Base-by-base conservation (phyloP, 1,140 invertebrate species). In the Chrysomallon squamiferum region DNA sequence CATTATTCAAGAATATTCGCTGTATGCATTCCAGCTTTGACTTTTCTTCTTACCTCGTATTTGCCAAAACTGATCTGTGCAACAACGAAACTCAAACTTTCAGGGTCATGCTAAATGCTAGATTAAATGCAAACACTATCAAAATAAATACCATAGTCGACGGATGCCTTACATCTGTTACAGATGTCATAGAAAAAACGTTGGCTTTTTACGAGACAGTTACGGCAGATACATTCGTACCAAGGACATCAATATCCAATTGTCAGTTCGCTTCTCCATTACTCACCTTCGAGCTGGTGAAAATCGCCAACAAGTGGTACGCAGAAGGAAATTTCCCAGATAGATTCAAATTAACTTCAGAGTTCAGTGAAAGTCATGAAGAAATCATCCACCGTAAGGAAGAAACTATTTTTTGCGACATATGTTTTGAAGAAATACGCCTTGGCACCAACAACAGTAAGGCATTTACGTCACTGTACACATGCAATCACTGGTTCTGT, bases 351-450 rank as follows among this genome's bases (percentile, higher is more conserved):
- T 9, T 29, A 20, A 13, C 15, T 27, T 25, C 50, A 22, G 22
- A 27, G 7, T 6, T 30, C 0, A 1, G 18, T 13, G 50, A 25
- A 4, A 18, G 15, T 0, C 22, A 22, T 7, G n/a, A 6, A 11
- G 2, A n/a, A 50, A 25, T 18, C 4, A 30, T 20, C 50, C 3
- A 22, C 50, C 15, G 29, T 13, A n/a, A 62, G n/a, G 59, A 67
- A 30, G 59, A 61, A 13, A 45, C 50, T 20, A 27, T 33, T 1
- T 63, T 63, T 57, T 68, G 66, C 57, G 45, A 68, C 30, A 57
- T 68, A 15, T 68, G 66, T 32, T 68, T 58, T 35, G 65, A 67
- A 18, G 64, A 66, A n/a, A 30, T 66, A 33, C 52, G 59, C 47
- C 32, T 33, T n/a, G 18, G 35, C 41, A 41, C 49, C 2, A 7